Conservation (phyloP, 2,888 invertebrate species). For the Eugnorisma glareosa region DNA sequence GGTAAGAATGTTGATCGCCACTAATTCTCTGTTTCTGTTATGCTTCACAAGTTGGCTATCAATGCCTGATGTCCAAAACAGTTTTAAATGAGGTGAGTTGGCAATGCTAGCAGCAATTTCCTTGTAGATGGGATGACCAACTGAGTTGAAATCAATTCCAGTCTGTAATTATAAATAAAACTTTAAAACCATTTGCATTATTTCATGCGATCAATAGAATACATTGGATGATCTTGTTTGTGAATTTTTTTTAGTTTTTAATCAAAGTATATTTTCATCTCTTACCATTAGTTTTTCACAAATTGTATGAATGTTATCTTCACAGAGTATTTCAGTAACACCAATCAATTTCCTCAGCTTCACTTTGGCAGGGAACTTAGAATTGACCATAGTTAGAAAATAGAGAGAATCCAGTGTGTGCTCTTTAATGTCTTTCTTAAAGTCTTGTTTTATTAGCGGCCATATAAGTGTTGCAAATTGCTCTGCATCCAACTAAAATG, state of each 20-base stretch:
- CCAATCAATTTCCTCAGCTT: conserved; percentile 90
- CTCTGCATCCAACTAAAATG: conserved; percentile 87
- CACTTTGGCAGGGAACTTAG: conserved; percentile 87
- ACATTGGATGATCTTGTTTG: not conserved
- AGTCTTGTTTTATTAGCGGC: conserved; percentile 91
- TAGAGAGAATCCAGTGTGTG: conserved; percentile 92
- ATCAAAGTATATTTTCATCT: not conserved
- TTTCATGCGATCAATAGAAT: not conserved
- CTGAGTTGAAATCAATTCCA: conserved; percentile 90
- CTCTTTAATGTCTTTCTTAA: conserved; percentile 91
- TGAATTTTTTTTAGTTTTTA: not conserved
- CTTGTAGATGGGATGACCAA: conserved; percentile 92
- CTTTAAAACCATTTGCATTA: too few species aligned
- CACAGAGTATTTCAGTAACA: conserved; percentile 89
- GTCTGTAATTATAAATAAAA: conserved; percentile 84
- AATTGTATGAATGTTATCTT: conserved; percentile 90
- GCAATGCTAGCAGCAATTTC: conserved; percentile 90
- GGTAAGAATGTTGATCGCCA: conserved; percentile 91
- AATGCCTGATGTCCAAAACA: conserved; percentile 91
- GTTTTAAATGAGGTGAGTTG: conserved; percentile 85
- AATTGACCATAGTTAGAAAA: conserved; percentile 88
- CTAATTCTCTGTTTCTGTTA: conserved; percentile 91
- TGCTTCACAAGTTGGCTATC: conserved; percentile 84
- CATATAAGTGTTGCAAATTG: conserved; percentile 91
- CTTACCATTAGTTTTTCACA: conserved; percentile 92